Evolutionary conservation across 2,888 invertebrate genomes (phyloP), one percentile per base, ranked within the genome.

Genomic region (Scrobipalpa costella): DNA sequence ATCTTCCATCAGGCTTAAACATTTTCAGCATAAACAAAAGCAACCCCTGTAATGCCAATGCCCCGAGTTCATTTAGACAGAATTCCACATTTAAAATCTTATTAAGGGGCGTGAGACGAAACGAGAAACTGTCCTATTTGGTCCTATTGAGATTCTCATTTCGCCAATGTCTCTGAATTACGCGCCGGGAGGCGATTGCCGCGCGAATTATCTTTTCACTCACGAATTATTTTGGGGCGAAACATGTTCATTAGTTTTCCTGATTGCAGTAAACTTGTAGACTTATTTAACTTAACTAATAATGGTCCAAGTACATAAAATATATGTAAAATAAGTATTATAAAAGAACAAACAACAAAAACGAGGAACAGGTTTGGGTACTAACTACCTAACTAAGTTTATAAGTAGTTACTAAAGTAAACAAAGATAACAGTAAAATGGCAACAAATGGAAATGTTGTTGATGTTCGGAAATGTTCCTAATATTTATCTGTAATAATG

Each of bases 71-170:
- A 82, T 85, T 85, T 81, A 75, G 76, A 78, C 75, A 77, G 79
- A 83, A 81, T 77, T 80, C 76, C 81, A 79, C 85, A 82, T 86
- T 85, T 82, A 83, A 85, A 86, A 84, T 84, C 80, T 85, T 87
- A 87, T 87, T 87, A 82, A 80, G 67, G 74, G 70, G 71, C 73
- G 73, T 69, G 73, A 70, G 73, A 75, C 71, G 44, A n/a, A 6
- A 44, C 44, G 44, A 44, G 68, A 70, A 70, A 70, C 60, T 67
- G 66, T 68, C 71, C 68, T 70, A 73, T 75, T 74, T 58, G 67
- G 67, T 68, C 71, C 68, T 70, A 73, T 75, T 74, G 72, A 65
- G 68, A 67, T 68, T 65, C 66, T 71, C 80, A 76, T 78, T 81
- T 71, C 79, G 67, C 73, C 73, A 71, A 75, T 76, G 72, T 76